Percentiles rank a stretch among this genome's conserved stretches.
phyloP scores from a whole-genome alignment of 2,888 invertebrate species.

The Gonocerus acuteangulatus region DNA sequence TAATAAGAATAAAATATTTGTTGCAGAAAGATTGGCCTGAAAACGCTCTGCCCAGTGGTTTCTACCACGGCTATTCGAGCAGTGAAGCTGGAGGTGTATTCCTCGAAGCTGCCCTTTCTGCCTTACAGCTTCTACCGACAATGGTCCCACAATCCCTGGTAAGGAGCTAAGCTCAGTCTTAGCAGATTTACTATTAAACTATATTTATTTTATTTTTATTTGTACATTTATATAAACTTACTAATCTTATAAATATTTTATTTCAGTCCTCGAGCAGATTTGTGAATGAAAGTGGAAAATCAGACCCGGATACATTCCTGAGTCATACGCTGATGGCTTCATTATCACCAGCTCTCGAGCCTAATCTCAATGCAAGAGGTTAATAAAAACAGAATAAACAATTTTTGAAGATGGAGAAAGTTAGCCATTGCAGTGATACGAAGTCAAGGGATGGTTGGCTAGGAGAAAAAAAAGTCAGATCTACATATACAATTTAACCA shows the following conservation, averaged over 20 bases:
- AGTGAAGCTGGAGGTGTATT: constrained; percentile 68
- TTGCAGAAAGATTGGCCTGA: constrained; percentile 29
- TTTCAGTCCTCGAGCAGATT: neutral
- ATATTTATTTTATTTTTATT: neutral
- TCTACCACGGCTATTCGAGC: constrained; percentile 74
- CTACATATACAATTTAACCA: no score
- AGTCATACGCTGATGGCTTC: constrained; percentile 1
- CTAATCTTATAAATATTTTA: no score
- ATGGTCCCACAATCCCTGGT: constrained; percentile 66
- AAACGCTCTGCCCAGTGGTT: constrained; percentile 46
- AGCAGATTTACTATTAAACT: neutral
- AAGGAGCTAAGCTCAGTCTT: constrained; percentile 40
- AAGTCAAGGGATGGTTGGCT: no score
- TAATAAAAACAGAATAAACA: neutral
- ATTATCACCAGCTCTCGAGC: constrained; percentile 4
- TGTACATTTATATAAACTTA: neutral
- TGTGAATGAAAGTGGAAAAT: neutral
- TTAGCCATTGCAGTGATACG: neutral
- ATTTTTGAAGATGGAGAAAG: no score
- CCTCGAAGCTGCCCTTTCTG: constrained; percentile 68
- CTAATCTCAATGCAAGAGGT: constrained; percentile 8
- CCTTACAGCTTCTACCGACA: constrained; percentile 63
- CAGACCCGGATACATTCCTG: constrained; percentile 1
- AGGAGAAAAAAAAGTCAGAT: no score
- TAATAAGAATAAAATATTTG: no score